Base-by-base conservation (phyloP, 2,797 vertebrate genomes). In the Chaunax sp. region DNA sequence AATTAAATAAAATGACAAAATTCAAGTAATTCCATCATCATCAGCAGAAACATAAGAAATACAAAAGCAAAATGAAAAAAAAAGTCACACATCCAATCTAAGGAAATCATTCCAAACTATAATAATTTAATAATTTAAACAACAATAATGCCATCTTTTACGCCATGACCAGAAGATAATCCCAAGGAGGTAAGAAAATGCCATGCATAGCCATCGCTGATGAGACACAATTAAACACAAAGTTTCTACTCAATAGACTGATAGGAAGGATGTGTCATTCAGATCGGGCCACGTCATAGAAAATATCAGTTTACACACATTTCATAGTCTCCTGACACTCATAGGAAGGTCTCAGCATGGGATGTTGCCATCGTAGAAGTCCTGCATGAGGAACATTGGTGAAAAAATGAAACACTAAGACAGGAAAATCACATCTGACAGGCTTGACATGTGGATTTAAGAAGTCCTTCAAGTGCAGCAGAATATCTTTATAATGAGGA, bases 21-120 rank as follows among this genome's bases (percentile, higher is more conserved):
- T 92, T 94, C 92, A 93, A 92, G 91, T 93, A 91, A 86, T 90
- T 76, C 77, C 84, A 73, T 83, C 59, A 62, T 85, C 75, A 53
- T 54, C 66, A 75, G 46, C 68, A 81, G 53, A 47, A 77, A 78
- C 68, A 80, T 57, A 67, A 69, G 73, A 85, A 82, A 86, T 81
- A 78, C 64, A 79, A 82, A 86, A 84, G 52, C 72, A 72, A 70
- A 78, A 62, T 6, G 54, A 65, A 54, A 56, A 46, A 22, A 33
- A 64, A 64, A 72, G 82, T 35, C 53, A 88, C 77, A 38, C 66
- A 23, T 80, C 40, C 60, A 78, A 74, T 54, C 62, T 53, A 64
- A 53, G 73, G 67, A 75, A 90, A 81, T 78, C 69, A 62, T 81
- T 87, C 77, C 72, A 87, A 91, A 90, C 66, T 77, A 81, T 64